Evolutionary conservation across 2,797 vertebrate genomes (phyloP).

Genomic region (Sebastes kiyomatsui): DNA sequence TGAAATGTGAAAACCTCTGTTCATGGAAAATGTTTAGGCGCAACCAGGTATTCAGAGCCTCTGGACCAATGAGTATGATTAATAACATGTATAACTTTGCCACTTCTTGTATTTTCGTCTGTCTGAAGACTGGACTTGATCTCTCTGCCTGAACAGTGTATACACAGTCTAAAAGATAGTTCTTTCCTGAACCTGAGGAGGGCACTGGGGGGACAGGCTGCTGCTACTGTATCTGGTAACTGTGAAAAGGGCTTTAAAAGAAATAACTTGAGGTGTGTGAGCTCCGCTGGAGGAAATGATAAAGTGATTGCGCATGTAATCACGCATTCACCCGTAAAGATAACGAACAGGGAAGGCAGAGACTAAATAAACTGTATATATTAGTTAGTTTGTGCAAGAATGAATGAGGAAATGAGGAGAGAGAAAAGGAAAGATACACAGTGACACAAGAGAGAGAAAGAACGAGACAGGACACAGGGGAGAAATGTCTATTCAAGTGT

Average conservation of each 20-base stretch:
- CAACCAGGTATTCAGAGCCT: background rate
- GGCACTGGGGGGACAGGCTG: conserved; percentile 32
- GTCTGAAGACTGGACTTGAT: background rate
- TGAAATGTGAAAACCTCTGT: too few relatives aligned
- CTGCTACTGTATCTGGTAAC: background rate
- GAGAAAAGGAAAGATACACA: background rate
- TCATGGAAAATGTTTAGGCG: too few relatives aligned
- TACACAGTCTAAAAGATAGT: background rate
- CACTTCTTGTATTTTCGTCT: background rate
- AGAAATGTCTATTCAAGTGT: conserved; percentile 16
- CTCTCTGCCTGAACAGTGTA: background rate
- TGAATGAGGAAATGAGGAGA: conserved; percentile 9
- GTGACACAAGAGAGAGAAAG: background rate
- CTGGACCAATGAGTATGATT: background rate
- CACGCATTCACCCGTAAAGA: conserved; percentile 15
- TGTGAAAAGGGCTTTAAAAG: background rate
- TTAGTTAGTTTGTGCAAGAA: conserved; percentile 14
- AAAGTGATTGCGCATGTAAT: conserved; percentile 38
- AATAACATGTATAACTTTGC: background rate
- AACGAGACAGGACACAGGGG: background rate
- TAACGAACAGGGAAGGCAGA: conserved; percentile 40
- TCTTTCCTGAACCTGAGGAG: conserved; percentile 35
- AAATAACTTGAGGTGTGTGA: conserved; percentile 20
- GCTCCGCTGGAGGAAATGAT: conserved; percentile 50
- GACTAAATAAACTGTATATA: conserved; percentile 33